Conservation (phyloP, 2,797 vertebrate species). For the Champsocephalus esox region DNA sequence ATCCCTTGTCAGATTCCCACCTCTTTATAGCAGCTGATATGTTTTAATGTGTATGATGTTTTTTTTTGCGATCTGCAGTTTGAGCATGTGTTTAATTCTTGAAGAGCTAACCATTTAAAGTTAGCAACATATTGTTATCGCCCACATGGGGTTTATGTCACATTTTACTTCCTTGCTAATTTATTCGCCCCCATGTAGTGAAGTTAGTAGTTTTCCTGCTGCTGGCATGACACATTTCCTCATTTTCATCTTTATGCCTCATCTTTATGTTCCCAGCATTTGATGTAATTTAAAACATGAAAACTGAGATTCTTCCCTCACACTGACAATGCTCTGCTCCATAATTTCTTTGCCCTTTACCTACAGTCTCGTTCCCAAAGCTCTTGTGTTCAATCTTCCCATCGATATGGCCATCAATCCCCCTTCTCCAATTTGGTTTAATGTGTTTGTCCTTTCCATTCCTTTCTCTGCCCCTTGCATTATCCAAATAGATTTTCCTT, state of each 20-base stretch:
- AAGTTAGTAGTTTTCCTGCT: slow-evolving; percentile 2
- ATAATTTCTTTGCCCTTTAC: slow-evolving; percentile 38
- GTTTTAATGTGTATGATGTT: slow-evolving; percentile 19
- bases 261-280: not conserved
- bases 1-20: slow-evolving; percentile 3
- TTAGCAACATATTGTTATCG: not conserved
- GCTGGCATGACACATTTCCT: not conserved
- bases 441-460: slow-evolving; percentile 51
- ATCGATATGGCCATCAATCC: slow-evolving; percentile 49
- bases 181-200: not conserved
- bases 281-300: not conserved
- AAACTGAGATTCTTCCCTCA: slow-evolving; percentile 7
- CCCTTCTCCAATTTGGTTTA: slow-evolving; percentile 40
- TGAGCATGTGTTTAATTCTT: not conserved
- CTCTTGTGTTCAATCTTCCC: slow-evolving; percentile 47
- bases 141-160: not conserved
- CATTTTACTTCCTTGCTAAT: slow-evolving; percentile 9
- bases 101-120: slow-evolving; percentile 38
- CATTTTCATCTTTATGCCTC: not conserved
- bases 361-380: slow-evolving; percentile 8
- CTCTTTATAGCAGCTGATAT: slow-evolving; percentile 7
- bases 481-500: slow-evolving; percentile 62
- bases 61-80: slow-evolving; percentile 5
- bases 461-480: slow-evolving; percentile 39
- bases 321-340: not conserved